A percentile compares a stretch with the other conserved stretches of the same genome.
These are phyloP conservation scores for Dasysyrphus albostriatus DNA, from an alignment of 2,888 invertebrate species.

Conservation along the genomic window DNA sequence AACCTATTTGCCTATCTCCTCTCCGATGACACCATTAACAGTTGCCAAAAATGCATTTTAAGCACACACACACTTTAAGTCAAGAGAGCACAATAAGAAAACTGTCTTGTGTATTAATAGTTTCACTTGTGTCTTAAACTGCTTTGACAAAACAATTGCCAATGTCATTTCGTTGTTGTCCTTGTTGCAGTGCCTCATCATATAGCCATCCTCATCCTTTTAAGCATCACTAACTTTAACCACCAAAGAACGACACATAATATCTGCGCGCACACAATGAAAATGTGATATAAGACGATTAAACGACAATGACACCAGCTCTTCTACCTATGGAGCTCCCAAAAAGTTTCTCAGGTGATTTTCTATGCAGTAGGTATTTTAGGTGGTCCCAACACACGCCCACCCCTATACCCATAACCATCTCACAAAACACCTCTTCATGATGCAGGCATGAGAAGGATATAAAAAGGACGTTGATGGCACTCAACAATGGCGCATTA, in stretches of 20 bases:
- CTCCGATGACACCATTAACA: constrained; percentile 24
- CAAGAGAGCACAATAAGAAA: constrained; percentile 12
- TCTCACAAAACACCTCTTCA: constrained; percentile 16
- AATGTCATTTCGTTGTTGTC: constrained; percentile 47
- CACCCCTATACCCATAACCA: not conserved
- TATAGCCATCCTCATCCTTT: constrained; percentile 31
- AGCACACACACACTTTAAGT: constrained; percentile 13
- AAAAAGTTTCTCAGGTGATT: constrained; percentile 75
- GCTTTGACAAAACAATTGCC: constrained; percentile 69
- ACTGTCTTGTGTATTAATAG: constrained; percentile 41
- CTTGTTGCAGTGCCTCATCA: constrained; percentile 47
- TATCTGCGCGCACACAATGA: constrained; percentile 66
- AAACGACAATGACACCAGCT: constrained; percentile 73
- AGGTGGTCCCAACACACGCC: constrained; percentile 11
- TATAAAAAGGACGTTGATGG: constrained; percentile 75
- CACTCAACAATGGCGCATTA: constrained; percentile 74
- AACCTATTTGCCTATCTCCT: not conserved
- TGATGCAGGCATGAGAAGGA: constrained; percentile 30
- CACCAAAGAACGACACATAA: constrained; percentile 66
- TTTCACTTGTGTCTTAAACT: constrained; percentile 67
- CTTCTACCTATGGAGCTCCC: constrained; percentile 30
- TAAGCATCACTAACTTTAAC: constrained; percentile 35
- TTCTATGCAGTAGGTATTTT: constrained; percentile 60
- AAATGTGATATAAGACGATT: constrained; percentile 74
- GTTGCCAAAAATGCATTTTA: constrained; percentile 61